Base-by-base conservation (phyloP, 1,140 invertebrate species). In the Amphibalanus amphitrite region DNA sequence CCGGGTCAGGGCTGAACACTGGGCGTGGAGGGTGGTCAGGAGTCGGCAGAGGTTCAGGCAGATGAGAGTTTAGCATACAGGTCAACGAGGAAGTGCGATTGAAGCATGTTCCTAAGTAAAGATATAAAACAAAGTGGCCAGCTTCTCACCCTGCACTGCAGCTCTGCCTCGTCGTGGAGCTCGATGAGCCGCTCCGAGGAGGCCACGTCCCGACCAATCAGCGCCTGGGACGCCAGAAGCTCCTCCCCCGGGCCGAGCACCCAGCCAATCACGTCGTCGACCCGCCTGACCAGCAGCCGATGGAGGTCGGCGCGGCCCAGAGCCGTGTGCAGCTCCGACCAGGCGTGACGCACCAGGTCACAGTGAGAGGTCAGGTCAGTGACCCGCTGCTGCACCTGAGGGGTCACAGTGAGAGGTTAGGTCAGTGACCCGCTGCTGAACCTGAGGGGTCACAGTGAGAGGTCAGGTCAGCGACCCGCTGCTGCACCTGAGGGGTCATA, bases 161-260 rank as follows among this genome's bases (percentile, higher is more conserved):
- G 75, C 8, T 73, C 73, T 0, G 75, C 73, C 73, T 74, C 73
- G 47, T 59, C 47, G 20, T 59, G 47, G 10, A 59, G 47, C 47
- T 59, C 47, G 20, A 59, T 59, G 6, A 59, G 47, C 3, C 47
- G 6, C 47, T 59, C 47, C 23, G 47, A 59, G 1, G 47, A 59
- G 13, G 68, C 29, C 47, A 20, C 47, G 47, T 59, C 47, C 23
- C 75, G 83, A 28, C 87, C 87, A 75, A 89, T 89, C 10, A 87
- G 86, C 72, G 89, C 86, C 84, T 85, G 28, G n/a, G 73, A 72
- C 70, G 65, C 72, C 64, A 74, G n/a, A 23, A 64, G 13, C 25
- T 59, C 17, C 67, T 40, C 30, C 6, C 30, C 69, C 70, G 69
- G 28, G 13, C n/a, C 26, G 23, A 26, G 26, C 3, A 38, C 70